Base-by-base conservation (phyloP, 30 jellyfish, hydroid and myxozoan genomes). In the Phacellophora camtschatica region DNA sequence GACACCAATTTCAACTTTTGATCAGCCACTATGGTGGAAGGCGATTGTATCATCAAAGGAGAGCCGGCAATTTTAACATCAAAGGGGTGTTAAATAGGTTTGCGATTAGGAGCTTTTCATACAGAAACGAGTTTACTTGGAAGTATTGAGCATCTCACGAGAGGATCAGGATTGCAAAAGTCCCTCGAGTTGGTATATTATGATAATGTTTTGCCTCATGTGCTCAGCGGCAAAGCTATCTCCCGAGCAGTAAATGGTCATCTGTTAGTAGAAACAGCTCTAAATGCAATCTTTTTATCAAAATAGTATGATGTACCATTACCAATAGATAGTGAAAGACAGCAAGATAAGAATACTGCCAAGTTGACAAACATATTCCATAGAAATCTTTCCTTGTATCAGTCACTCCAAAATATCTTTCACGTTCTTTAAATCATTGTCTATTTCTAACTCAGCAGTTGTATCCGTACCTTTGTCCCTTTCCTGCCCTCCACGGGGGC, bases 21-120 rank as follows among this genome's bases (percentile, higher is more conserved):
- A 74, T 42, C 88, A 74, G 88, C 88, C 88, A 37, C 88, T 74
- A 22, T 74, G 88, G 88, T 54, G 88, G 81, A 74, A 74, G 51
- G 88, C 71, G 25, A 11, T 56, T 56, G 78, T 24, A 31, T 33
- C 55, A 64, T 31, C 25, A 64, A 37, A 64, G 55, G 83, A 45
- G 45, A 68, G 83, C 57, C 67, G 42, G 15, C 28, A n/a, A n/a
- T n/a, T n/a, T n/a, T n/a, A n/a, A n/a, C n/a, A n/a, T n/a, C n/a
- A n/a, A n/a, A n/a, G n/a, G 20, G 20, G 71, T 39, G 25, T 56
- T 39, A 56, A 32, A 51, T 72, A 31, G 78, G 48, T 53, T 51
- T 51, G 59, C 54, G 86, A 51, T 34, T 69, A 15, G 86, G 86
- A 24, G 76, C 71, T 31, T 72, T 72, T 72, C 86, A 72, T 51